Evolutionary conservation across 2,888 invertebrate genomes (phyloP).

Genomic region (Latheticus oryzae): DNA sequence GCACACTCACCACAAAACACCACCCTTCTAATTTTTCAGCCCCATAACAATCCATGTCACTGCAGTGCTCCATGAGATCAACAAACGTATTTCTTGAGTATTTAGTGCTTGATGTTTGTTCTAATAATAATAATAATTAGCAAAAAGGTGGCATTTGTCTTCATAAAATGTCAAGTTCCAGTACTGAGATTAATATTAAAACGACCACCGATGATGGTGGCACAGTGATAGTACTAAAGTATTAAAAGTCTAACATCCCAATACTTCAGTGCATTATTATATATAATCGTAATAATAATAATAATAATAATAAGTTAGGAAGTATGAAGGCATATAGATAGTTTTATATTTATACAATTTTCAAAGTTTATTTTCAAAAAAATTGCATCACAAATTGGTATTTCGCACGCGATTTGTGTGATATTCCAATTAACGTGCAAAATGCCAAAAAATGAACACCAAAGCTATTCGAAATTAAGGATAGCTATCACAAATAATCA

Average conservation of each 20-base stretch:
- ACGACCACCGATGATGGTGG: slow-evolving; percentile 61
- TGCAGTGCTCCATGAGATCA: slow-evolving; percentile 17
- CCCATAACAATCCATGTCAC: slow-evolving; percentile 11
- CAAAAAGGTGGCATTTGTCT: slow-evolving; percentile 37
- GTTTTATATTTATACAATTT: slow-evolving; percentile 64
- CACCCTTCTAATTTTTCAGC: slow-evolving; percentile 21
- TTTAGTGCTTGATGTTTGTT: slow-evolving; percentile 16
- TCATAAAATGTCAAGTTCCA: slow-evolving; percentile 50
- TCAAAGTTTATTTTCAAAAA: slow-evolving; percentile 58
- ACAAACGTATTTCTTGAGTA: slow-evolving; percentile 24
- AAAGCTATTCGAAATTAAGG: slow-evolving; percentile 61
- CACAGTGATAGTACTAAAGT: slow-evolving; percentile 67
- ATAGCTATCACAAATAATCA: slow-evolving; percentile 62
- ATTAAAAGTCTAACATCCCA: slow-evolving; percentile 67
- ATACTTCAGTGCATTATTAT: slow-evolving; percentile 67
- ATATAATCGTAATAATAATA: slow-evolving; percentile 56
- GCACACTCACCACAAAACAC: slow-evolving; percentile 49
- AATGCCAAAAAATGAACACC: slow-evolving; percentile 57
- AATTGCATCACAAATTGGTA: slow-evolving; percentile 49
- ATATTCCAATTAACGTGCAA: slow-evolving; percentile 33
- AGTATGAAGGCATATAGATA: slow-evolving; percentile 68
- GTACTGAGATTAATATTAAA: slow-evolving; percentile 65
- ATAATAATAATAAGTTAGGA: slow-evolving; percentile 65
- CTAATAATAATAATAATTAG: neutral
- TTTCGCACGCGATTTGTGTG: slow-evolving; percentile 27